Base-by-base conservation (phyloP, 2,113 vertebrate genomes). In the Dipodomys merriami region DNA sequence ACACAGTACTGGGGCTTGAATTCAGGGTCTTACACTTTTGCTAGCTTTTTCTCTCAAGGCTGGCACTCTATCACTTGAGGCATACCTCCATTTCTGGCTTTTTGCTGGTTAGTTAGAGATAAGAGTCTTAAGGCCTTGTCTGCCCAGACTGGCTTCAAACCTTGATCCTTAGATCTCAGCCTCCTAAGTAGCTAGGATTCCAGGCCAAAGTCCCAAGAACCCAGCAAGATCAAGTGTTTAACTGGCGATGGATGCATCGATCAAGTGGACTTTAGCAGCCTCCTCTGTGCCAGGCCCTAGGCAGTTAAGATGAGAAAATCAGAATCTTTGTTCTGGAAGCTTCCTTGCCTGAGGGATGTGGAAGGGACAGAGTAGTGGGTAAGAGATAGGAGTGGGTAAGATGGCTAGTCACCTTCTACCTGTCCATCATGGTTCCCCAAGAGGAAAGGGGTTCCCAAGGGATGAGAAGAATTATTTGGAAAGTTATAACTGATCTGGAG, bases 291-390 rank as follows among this genome's bases (percentile, higher is more conserved):
- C 15, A 68, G 80, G 19, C 68, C 20, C 33, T 77, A 64, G 53
- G 90, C 30, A 64, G 30, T 9, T 65, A 29, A 79, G 80, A 46
- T 33, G 72, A 49, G 53, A 76, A 53, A n/a, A 1, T 30, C 9
- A 69, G 78, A 83, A 29, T 78, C 77, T 80, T 83, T 29, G 33
- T 35, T 95, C 69, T 8, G 68, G 68, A 92, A 46, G 46, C n/a
- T 64, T 94, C 72, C 5, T 6, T 64, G 7, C 27, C n/a, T n/a
- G 35, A 33, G 25, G 18, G 25, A 8, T 3, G 11, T 10, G 22
- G 4, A 11, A 3, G 33, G 46, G 81, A 23, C 65, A 79, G 33
- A 68, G 46, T 1, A 49, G 46, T 49, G 46, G 46, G 46, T 49
- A 49, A 27, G 44, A 57, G 65, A 85, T 27, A 68, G 35, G 78